Base-by-base conservation (phyloP, 1,140 invertebrate species). In the Monochamus saltuarius region DNA sequence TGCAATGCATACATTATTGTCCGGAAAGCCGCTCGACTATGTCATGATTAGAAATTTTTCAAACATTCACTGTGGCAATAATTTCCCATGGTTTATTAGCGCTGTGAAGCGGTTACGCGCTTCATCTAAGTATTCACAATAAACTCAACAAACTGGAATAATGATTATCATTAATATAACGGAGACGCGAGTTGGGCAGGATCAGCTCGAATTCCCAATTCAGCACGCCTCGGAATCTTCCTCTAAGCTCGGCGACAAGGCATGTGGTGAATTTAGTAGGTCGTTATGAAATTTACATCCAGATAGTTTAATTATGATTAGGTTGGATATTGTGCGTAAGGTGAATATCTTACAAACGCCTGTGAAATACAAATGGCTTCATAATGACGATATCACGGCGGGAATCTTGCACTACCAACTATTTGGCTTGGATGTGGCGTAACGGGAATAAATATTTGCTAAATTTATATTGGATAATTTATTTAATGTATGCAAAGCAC, bases 121-220 rank as follows among this genome's bases (percentile, higher is more conserved):
- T 34, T 8, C 13, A 46, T 29, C 22, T 29, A 29, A 19, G 50
- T 52, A 59, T 61, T 61, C 54, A 53, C 61, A 62, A 58, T 57
- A 57, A 62, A 62, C 55, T 52, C 50, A 58, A 62, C 61, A 62
- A 58, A 62, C 55, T 52, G 56, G 55, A 62, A 62, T 62, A 53
- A 62, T 56, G 19, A 56, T 61, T 35, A 61, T 61, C 53, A 51
- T 55, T 56, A 58, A 57, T 19, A 53, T 53, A 53, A 16, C 19
- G 36, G 51, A 38, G 39, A 53, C 36, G 38, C 16, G 14, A 16
- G 37, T 29, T 35, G 29, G 49, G 37, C 36, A 53, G 37, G 51
- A 53, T 53, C 51, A 53, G 39, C 29, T 53, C 11, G 37, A 53
- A 53, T 53, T 53, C 36, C 36, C 51, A 53, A 40, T 53, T 53